Conservation (phyloP, 2,888 invertebrate genomes). For the Incurvaria masculella region DNA sequence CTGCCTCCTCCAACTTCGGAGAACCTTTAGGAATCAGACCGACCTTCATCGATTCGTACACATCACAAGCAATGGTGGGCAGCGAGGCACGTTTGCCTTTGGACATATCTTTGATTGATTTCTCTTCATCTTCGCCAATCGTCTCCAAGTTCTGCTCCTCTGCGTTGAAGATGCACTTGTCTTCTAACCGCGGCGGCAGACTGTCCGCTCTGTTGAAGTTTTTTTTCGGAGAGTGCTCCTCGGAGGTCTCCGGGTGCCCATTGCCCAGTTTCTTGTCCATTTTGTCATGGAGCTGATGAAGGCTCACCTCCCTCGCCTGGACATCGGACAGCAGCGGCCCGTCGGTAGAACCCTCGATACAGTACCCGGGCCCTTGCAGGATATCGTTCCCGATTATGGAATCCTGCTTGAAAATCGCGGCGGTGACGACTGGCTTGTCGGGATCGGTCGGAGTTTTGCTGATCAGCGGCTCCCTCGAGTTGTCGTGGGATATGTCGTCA, state of each 20-base stretch:
- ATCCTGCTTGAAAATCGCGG: constrained; percentile 66
- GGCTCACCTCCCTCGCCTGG: constrained; percentile 43
- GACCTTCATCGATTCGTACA: constrained; percentile 56
- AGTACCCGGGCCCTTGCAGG: constrained; percentile 43
- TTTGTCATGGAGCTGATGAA: constrained; percentile 43
- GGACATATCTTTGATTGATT: constrained; percentile 27
- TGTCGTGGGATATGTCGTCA: constrained; percentile 37
- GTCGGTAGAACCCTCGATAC: constrained; percentile 50
- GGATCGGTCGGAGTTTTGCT: constrained; percentile 48
- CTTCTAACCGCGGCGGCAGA: constrained; percentile 53
- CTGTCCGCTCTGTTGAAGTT: constrained; percentile 51
- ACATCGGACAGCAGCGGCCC: constrained; percentile 51
- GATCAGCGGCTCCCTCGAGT: constrained; percentile 48
- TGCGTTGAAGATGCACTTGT: constrained; percentile 25
- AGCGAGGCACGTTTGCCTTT: constrained; percentile 43
- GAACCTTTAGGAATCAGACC: constrained; percentile 47
- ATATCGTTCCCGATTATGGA: constrained; percentile 47
- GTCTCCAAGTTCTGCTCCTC: constrained; percentile 30
- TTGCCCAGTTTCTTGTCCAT: constrained; percentile 36
- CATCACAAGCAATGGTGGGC: constrained; percentile 44
- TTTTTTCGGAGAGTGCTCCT: constrained; percentile 42
- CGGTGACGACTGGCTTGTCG: constrained; percentile 66
- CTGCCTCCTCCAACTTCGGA: constrained; percentile 58
- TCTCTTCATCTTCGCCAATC: constrained; percentile 39
- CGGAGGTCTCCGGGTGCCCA: constrained; percentile 35